phyloP scores from a whole-genome alignment of 2,797 vertebrate species.

The Gymnodraco acuticeps region DNA sequence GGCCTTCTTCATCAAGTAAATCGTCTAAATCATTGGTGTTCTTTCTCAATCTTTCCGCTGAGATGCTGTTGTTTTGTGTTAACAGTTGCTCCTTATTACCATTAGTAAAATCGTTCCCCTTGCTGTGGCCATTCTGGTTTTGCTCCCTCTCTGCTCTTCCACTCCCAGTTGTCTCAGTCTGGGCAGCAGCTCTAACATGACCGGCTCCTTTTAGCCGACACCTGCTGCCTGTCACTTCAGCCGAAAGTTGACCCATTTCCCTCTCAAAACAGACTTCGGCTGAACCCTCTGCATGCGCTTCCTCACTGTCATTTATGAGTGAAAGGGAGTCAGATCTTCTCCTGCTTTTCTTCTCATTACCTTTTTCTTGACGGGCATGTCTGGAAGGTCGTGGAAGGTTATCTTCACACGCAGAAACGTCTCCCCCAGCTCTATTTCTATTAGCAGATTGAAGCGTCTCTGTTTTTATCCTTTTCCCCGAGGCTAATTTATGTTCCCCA shows the following conservation, averaged over 20 bases:
- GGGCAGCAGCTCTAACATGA: slow-evolving; percentile 52
- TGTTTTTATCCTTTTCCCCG: slow-evolving; percentile 16
- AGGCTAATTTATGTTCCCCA: slow-evolving; percentile 1
- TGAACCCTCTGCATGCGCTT: slow-evolving; percentile 37
- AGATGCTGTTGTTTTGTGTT: neutral
- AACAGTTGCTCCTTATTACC: slow-evolving; percentile 7
- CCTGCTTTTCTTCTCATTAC: slow-evolving; percentile 28
- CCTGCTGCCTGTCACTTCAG: slow-evolving; percentile 77
- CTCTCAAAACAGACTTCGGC: slow-evolving; percentile 43
- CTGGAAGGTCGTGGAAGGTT: slow-evolving; percentile 18
- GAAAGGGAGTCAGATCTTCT: slow-evolving; percentile 27
- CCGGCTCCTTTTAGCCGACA: slow-evolving; percentile 73
- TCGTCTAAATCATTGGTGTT: slow-evolving; percentile 19
- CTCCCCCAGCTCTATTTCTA: slow-evolving; percentile 26
- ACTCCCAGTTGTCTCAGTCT: slow-evolving; percentile 52
- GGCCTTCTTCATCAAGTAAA: neutral
- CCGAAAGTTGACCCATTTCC: slow-evolving; percentile 57
- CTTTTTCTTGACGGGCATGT: slow-evolving; percentile 28
- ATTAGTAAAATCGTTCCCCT: slow-evolving; percentile 1
- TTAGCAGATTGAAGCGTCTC: slow-evolving; percentile 17
- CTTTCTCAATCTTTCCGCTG: slow-evolving; percentile 8
- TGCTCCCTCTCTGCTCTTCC: slow-evolving; percentile 44
- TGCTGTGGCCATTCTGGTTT: slow-evolving; percentile 30
- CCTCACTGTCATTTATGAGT: slow-evolving; percentile 4
- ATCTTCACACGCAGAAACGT: neutral